Percentiles rank a stretch among this genome's conserved stretches.
Evolutionary conservation across 2,113 vertebrate genomes (phyloP).

Genomic region (Passer montanus): DNA sequence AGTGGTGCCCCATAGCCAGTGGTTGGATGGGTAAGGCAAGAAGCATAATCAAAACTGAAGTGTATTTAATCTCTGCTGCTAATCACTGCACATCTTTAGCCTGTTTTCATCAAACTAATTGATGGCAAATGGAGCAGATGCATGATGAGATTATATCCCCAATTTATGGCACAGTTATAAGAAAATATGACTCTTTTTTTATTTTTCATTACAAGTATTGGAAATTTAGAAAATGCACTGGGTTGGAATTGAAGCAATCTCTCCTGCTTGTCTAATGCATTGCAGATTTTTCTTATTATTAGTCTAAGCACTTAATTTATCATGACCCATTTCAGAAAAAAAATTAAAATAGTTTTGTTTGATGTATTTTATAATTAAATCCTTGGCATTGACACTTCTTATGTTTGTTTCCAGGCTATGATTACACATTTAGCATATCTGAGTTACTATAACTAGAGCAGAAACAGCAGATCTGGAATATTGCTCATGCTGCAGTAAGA

Average conservation of each 20-base stretch:
- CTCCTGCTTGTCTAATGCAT: constrained; percentile 18
- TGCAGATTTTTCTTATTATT: constrained; percentile 27
- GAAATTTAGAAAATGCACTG: constrained; percentile 40
- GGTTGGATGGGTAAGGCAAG: constrained; percentile 18
- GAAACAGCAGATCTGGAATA: neutral
- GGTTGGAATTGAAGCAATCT: constrained; percentile 8
- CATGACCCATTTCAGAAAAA: neutral
- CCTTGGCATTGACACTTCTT: neutral
- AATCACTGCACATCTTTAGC: constrained; percentile 45
- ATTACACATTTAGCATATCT: neutral
- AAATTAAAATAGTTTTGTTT: neutral
- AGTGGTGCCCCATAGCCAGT: neutral
- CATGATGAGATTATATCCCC: constrained; percentile 46
- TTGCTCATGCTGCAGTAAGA: neutral
- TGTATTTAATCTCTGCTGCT: constrained; percentile 60
- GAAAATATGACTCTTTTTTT: constrained; percentile 6
- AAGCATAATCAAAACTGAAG: constrained; percentile 67
- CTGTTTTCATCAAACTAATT: constrained; percentile 71
- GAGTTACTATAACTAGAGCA: neutral
- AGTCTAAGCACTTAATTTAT: neutral
- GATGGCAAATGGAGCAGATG: constrained; percentile 67
- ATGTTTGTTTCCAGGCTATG: neutral
- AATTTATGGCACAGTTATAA: constrained; percentile 31
- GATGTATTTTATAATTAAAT: neutral
- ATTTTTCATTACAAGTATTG: constrained; percentile 1